These are phyloP conservation scores for Lepus americanus DNA, from an alignment of 2,113 vertebrate species.

Conservation along the genomic window DNA sequence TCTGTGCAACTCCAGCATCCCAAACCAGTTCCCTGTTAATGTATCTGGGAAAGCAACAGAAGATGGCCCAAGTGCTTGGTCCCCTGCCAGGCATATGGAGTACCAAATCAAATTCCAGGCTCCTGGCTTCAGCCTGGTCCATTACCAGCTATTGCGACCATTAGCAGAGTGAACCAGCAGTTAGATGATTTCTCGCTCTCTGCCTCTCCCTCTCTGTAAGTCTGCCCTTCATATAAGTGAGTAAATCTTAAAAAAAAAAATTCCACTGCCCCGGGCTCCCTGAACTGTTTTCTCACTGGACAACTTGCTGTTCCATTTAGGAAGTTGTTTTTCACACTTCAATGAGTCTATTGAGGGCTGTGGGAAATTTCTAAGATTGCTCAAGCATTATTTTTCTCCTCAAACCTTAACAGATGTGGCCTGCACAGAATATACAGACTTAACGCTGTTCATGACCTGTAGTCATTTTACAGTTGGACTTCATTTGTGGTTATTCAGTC, in stretches of 20 bases:
- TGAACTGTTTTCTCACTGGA: not conserved
- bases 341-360: not conserved
- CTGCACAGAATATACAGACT: not conserved
- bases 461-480: not conserved
- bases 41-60: too few species aligned
- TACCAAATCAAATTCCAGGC: too few species aligned
- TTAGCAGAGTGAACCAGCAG: too few species aligned
- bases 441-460: not conserved
- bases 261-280: not conserved
- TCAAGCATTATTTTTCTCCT: not conserved
- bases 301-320: not conserved
- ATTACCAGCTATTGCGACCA: too few species aligned
- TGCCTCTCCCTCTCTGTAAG: too few species aligned
- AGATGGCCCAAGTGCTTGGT: too few species aligned
- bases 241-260: conserved; percentile 2
- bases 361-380: not conserved
- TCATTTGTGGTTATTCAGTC: not conserved
- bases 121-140: too few species aligned
- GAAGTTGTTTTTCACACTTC: not conserved
- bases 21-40: too few species aligned
- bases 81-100: too few species aligned
- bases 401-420: not conserved
- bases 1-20: too few species aligned
- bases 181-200: too few species aligned
- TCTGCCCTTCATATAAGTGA: too few species aligned